A percentile compares a stretch with the other conserved stretches of the same genome.
phyloP scores from a whole-genome alignment of 2,888 invertebrate genomes.

The Drosophila picticornis region DNA sequence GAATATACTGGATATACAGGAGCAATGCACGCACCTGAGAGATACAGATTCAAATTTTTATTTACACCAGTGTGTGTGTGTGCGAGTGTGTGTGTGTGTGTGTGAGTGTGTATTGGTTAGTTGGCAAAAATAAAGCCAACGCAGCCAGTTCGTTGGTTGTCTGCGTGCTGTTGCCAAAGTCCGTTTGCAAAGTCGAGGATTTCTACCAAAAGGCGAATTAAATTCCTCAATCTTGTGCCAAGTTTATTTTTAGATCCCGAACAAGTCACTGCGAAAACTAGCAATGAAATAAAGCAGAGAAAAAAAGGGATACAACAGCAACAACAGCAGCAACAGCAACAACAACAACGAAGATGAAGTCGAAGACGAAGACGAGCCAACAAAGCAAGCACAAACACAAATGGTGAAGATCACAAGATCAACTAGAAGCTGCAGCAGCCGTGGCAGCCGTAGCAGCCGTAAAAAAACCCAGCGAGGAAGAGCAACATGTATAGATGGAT shows the following conservation, averaged over 20 bases:
- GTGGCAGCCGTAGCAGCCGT: slow-evolving; percentile 24
- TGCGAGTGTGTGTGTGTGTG: slow-evolving; percentile 6
- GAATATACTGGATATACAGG: slow-evolving; percentile 57
- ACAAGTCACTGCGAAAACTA: slow-evolving; percentile 65
- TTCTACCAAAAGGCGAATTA: slow-evolving; percentile 83
- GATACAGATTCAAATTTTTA: slow-evolving; percentile 41
- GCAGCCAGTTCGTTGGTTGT: slow-evolving; percentile 21
- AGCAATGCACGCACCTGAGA: slow-evolving; percentile 56
- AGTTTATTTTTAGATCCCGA: slow-evolving; percentile 80
- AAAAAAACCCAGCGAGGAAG: slow-evolving; percentile 36
- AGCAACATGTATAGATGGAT: slow-evolving; percentile 67
- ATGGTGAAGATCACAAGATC: slow-evolving; percentile 65
- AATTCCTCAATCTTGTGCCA: slow-evolving; percentile 81
- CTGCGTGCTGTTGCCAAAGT: slow-evolving; percentile 69
- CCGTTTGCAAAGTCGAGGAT: slow-evolving; percentile 81
- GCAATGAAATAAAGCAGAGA: slow-evolving; percentile 69
- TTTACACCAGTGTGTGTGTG: neutral
- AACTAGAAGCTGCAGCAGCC: slow-evolving; percentile 56
- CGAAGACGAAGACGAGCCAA: slow-evolving; percentile 46
- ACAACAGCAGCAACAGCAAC: slow-evolving; percentile 8
- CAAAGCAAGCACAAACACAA: slow-evolving; percentile 62
- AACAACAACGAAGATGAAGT: slow-evolving; percentile 29
- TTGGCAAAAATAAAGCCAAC: slow-evolving; percentile 28
- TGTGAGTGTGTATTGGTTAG: slow-evolving; percentile 3
- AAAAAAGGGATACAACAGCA: slow-evolving; percentile 42